Evolutionary conservation across 2,797 vertebrate genomes (phyloP).

Genomic region (Hipposideros larvatus): DNA sequence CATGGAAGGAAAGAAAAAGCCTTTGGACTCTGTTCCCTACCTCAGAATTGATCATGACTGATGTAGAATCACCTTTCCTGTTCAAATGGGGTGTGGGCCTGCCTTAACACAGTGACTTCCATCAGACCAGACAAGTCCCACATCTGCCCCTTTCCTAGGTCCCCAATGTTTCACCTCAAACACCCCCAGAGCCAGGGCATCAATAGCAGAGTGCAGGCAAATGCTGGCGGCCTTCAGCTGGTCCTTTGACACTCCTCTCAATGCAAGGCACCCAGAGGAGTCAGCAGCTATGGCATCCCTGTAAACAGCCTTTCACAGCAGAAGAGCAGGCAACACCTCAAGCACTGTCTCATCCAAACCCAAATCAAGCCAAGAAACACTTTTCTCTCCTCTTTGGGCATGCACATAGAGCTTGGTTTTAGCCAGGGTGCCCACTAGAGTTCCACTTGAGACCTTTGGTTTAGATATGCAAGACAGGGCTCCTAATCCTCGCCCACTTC

Average conservation of each 20-base stretch:
- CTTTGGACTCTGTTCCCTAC: too few relatives aligned
- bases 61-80: background rate
- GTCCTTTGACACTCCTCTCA: background rate
- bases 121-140: background rate
- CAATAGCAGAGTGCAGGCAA: background rate
- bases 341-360: background rate
- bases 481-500: background rate
- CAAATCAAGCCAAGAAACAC: background rate
- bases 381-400: background rate
- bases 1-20: background rate
- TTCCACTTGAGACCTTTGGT: background rate
- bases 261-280: background rate
- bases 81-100: background rate
- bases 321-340: background rate
- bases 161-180: background rate
- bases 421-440: background rate
- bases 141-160: background rate
- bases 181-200: background rate
- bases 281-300: background rate
- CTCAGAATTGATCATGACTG: too few relatives aligned
- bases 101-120: background rate
- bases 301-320: background rate
- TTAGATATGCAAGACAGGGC: background rate
- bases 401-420: background rate
- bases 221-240: background rate